Conservation (phyloP, 2,797 vertebrate genomes). For the Diplodus sargus region DNA sequence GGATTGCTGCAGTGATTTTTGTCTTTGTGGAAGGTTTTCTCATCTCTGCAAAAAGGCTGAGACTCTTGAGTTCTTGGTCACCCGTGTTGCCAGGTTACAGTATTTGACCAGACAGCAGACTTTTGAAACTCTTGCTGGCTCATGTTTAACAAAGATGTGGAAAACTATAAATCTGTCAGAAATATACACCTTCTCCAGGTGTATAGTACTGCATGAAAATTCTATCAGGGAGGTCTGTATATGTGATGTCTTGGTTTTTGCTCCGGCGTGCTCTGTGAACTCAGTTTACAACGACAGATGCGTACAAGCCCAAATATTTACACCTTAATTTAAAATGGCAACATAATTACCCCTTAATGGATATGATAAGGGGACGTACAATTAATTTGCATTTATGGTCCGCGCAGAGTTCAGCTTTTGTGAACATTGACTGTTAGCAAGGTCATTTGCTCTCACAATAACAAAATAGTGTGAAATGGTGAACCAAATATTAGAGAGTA, state of each 20-base stretch:
- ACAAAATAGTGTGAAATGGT: neutral
- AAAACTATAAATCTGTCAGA: neutral
- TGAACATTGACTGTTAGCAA: neutral
- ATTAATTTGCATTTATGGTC: neutral
- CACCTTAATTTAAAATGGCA: neutral
- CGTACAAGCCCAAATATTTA: too few relatives aligned
- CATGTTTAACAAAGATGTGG: conserved; percentile 19
- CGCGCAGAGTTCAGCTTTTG: neutral
- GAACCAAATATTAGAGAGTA: neutral
- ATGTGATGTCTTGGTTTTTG: neutral
- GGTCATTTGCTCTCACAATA: neutral
- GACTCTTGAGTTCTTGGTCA: conserved; percentile 41
- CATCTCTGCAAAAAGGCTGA: conserved; percentile 36
- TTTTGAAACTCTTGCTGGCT: conserved; percentile 33
- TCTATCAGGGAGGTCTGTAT: too few relatives aligned
- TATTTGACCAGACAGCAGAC: conserved; percentile 45
- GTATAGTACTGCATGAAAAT: neutral
- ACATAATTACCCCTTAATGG: too few relatives aligned
- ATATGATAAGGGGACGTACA: neutral
- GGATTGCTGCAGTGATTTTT: conserved; percentile 50
- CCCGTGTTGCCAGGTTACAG: conserved; percentile 67
- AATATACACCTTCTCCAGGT: neutral
- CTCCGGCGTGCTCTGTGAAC: neutral
- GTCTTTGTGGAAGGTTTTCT: conserved; percentile 47
- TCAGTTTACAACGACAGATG: neutral